Evolutionary conservation across 1,140 invertebrate species (phyloP).

Genomic region (Sycobia sp.): DNA sequence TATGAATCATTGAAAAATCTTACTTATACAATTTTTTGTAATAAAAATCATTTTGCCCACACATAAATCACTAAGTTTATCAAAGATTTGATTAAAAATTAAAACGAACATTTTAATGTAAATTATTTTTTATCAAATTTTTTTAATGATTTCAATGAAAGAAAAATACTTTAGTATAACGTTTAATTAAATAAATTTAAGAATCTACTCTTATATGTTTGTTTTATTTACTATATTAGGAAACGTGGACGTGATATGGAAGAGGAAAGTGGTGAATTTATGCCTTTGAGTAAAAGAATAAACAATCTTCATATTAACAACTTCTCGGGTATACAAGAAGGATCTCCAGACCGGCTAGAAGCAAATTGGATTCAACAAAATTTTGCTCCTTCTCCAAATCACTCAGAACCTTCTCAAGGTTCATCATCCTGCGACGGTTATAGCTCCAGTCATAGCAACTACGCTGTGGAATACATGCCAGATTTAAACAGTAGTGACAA

Average conservation of each 20-base stretch:
- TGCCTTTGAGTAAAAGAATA: slow-evolving; percentile 77
- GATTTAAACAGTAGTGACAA: slow-evolving; percentile 65
- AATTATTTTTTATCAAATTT: too few relatives aligned
- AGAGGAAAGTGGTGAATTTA: slow-evolving; percentile 76
- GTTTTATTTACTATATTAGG: too few relatives aligned
- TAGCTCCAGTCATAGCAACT: slow-evolving; percentile 52
- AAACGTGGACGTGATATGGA: slow-evolving; percentile 69
- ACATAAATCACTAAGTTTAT: too few relatives aligned
- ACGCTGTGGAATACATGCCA: slow-evolving; percentile 61
- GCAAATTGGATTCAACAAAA: slow-evolving; percentile 48
- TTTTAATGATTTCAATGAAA: too few relatives aligned
- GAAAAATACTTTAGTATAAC: too few relatives aligned
- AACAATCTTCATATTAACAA: slow-evolving; percentile 78
- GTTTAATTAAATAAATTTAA: too few relatives aligned
- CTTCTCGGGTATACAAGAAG: slow-evolving; percentile 46
- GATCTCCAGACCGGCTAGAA: slow-evolving; percentile 45
- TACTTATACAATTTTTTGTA: too few relatives aligned
- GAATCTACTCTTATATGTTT: too few relatives aligned
- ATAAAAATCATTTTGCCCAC: too few relatives aligned
- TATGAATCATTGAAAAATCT: too few relatives aligned
- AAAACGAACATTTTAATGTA: too few relatives aligned
- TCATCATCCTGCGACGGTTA: slow-evolving; percentile 54
- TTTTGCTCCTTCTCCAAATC: slow-evolving; percentile 53
- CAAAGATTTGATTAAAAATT: too few relatives aligned
- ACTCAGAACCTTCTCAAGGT: slow-evolving; percentile 54